Evolutionary conservation across 1,140 invertebrate species (phyloP), one percentile per base, ranked within the genome.

Genomic region (Saccostrea echinata): DNA sequence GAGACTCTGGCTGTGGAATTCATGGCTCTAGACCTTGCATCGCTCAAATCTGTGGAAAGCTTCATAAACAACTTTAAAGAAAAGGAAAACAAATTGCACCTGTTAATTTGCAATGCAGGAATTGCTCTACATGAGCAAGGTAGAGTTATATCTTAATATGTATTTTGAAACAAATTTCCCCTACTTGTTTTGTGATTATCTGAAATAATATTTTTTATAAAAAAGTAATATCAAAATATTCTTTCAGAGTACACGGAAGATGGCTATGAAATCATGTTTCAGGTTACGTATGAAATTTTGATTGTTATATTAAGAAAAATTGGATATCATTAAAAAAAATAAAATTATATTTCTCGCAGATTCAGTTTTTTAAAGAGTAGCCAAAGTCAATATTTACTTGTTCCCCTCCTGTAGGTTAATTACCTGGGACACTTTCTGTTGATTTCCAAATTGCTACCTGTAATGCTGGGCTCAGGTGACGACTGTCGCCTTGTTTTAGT

Each of bases 161-260:
- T 43, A 43, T 8, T 43, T 8, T 43, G 9, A 1, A 43, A 43
- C 43, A 43, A 8, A 43, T 43, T 43, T 43, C 43, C 55, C 1
- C 55, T 18, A 21, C 55, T 18, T 21, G 18, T 61, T 21, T 61
- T 61, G 3, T n/a, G 6, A 8, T 61, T 21, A 61, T 61, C 16
- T 21, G 18, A n/a, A 61, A 21, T 61, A 18, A 21, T 61, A 61
- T 21, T 61, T 21, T n/a, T 61, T 61, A 13, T 55, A 13, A 61
- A 30, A 30, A 76, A 9, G 18, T 76, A 30, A 30, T 76, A 11
- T 76, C 52, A 13, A 51, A n/a, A 16, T 27, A 84, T 35, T 35
- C 27, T 90, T 88, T 71, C 86, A 91, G 90, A 88, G 61, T 87
- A 89, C 43, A 91, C 90, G 21, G 90, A 91, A 43, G 90, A 91